Base-by-base conservation (phyloP, 1,140 invertebrate species). In the Doryteuthis pealeii region DNA sequence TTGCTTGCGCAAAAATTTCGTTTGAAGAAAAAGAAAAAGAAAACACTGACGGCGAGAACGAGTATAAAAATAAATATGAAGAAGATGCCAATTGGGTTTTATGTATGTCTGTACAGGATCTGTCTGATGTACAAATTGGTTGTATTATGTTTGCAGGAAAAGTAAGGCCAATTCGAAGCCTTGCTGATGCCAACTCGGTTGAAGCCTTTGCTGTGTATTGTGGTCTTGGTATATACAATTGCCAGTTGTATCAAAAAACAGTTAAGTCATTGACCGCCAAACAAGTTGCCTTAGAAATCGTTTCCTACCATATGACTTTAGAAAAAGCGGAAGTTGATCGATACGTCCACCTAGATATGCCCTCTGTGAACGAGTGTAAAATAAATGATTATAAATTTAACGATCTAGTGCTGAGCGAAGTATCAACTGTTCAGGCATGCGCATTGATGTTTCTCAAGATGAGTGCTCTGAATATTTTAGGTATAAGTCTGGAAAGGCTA, bases 151-250 rank as follows among this genome's bases (percentile, higher is more conserved):
- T 62, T 62, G 54, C 26, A 22, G 26, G 54, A 0, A 28, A 62
- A 14, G 6, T 18, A 6, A 28, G 6, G 54, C 5, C 18, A 22
- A 43, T n/a, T 71, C 18, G 18, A 0, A 45, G 8, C 22, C 15
- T 22, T 22, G 6, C 14, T 10, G 28, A 30, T 43, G 10, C 22
- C 6, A 49, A 28, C 2, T 14, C 96, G 80, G 95, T 97, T 83
- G 95, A 97, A 87, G 95, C 95, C 1, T 97, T 97, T 85, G 95
- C 95, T n/a, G 96, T 97, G 70, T 98, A 97, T 86, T 96, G 95
- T 83, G 95, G 95, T 3, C 90, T 96, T 22, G 95, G 95, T 0
- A 97, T 98, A 72, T 95, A 97, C 86, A 97, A 98, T 84, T 97
- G 95, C 0, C 95, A 96, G 85, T 96, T 96, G 93, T 97, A 97